phyloP scores from a whole-genome alignment of 2,797 vertebrate genomes.

The Cyclura pinguis region DNA sequence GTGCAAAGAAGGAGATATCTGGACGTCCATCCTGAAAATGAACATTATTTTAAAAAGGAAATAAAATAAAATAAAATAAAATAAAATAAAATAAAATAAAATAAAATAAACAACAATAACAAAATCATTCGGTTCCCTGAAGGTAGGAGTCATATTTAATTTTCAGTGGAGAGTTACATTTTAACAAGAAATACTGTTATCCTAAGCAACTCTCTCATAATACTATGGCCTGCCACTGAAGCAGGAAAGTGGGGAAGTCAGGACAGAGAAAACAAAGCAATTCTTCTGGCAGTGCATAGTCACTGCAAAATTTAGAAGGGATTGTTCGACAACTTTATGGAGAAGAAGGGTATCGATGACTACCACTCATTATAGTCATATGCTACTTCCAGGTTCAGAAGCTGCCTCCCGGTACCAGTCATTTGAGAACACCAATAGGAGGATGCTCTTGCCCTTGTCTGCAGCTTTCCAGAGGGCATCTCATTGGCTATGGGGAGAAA shows the following conservation, averaged over 20 bases:
- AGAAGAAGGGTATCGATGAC: not conserved
- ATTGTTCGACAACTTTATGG: not conserved
- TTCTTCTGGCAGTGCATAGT: not conserved
- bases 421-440: not conserved
- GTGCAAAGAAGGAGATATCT: slow-evolving; percentile 88
- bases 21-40: slow-evolving; percentile 82
- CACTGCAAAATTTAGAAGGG: not conserved
- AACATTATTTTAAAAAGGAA: not conserved
- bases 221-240: not conserved
- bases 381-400: not conserved
- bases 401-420: not conserved
- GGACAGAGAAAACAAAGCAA: not conserved
- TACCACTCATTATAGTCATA: not conserved
- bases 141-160: not conserved
- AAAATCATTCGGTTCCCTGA: not conserved
- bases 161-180: not conserved
- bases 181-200: not conserved
- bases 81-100: no score
- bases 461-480: not conserved
- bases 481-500: not conserved
- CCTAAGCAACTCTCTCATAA: not conserved
- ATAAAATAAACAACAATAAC: not conserved
- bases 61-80: not conserved
- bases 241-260: not conserved
- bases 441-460: not conserved